Evolutionary conservation across 2,797 vertebrate species (phyloP), one percentile per base, ranked within the genome.

Genomic region (Parotocinclus haroldoi): DNA sequence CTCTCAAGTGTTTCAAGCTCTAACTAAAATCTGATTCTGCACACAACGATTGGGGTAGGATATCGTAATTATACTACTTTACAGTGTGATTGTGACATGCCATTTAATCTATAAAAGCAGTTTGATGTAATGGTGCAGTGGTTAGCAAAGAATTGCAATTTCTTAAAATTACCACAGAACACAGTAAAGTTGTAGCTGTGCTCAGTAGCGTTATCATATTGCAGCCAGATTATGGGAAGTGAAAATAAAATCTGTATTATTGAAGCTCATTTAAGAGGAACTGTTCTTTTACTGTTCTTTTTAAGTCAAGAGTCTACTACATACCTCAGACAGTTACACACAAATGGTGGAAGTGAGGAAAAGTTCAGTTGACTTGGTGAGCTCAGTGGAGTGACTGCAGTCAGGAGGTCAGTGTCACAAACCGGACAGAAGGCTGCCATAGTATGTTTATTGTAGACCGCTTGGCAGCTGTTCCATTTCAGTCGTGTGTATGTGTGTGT

Each of bases 401-500:
- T 73, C 78, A 42, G 62, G 78, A 74, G 85, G 82, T 85, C 85
- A 82, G 83, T 71, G 85, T 88, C 87, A 79, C 74, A 77, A 49
- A 68, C 67, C 56, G 87, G 85, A 79, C 86, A 82, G 72, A 73
- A 70, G 78, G 79, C 78, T 78, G 71, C 71, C 77, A 76, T 78
- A 69, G 65, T 84, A 78, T 66, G 72, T 78, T 84, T 87, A 82
- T 79, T 79, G 58, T 76, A 58, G 64, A 4, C 60, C 72, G 57
- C 56, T 80, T 38, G 72, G 78, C 88, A 89, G 87, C 88, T 89
- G 90, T 81, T 68, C 78, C 65, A 48, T 58, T 65, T 73, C 69
- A 27, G 27, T 27, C 27, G 40, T 51, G 49, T 44, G 12, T 44
- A 13, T 18, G 38, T 14, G 54, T 39, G 50, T n/a, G 46, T 58